These are phyloP conservation scores for Tiaroga cobitis DNA, from an alignment of 2,797 vertebrate genomes.

Conservation along the genomic window DNA sequence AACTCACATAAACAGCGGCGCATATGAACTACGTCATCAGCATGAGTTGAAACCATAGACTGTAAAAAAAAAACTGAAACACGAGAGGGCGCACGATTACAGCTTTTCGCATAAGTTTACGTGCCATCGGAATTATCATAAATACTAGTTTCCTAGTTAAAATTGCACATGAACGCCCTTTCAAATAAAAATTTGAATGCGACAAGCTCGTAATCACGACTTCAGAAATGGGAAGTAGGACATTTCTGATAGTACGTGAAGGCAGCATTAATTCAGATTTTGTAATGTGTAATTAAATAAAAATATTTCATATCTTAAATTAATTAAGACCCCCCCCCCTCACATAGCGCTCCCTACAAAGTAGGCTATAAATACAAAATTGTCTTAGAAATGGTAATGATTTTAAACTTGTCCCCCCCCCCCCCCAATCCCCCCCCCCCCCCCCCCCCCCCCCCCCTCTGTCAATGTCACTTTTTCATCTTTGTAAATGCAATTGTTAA, in stretches of 20 bases:
- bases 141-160: no score
- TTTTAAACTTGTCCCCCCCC: not conserved
- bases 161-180: no score
- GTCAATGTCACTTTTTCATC: not conserved
- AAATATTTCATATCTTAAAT: not conserved
- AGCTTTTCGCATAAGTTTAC: not conserved
- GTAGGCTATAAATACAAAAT: not conserved
- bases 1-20: conserved; percentile 32
- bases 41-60: not conserved
- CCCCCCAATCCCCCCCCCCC: no score
- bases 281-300: not conserved
- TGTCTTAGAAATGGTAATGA: not conserved
- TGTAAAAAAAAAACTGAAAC: not conserved
- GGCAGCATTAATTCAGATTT: no score
- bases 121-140: no score
- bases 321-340: no score
- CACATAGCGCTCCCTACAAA: not conserved
- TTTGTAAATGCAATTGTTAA: not conserved
- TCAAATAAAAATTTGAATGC: no score
- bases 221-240: no score
- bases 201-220: no score
- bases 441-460: no score
- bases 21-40: conserved; percentile 29
- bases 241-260: no score
- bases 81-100: conserved; percentile 9